Evolutionary conservation across 2,888 invertebrate species (phyloP), one percentile per base, ranked within the genome.

Genomic region (Opisthograptis luteolata): DNA sequence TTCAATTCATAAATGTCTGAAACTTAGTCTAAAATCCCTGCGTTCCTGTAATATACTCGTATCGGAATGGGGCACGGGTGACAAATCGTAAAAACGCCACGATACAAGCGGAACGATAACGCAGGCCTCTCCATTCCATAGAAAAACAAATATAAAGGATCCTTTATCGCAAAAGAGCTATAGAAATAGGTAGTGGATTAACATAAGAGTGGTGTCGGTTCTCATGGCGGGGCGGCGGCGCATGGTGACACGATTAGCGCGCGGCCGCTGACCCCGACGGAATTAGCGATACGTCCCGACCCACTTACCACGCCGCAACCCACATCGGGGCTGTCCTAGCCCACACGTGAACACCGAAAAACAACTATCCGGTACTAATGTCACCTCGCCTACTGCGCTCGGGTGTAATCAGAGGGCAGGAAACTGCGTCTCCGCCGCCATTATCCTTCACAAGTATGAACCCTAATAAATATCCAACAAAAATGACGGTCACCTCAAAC

Each of bases 181-280:
- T 30, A 14, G 14, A 30, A 25, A 10, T 32, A 19, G 32, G 17
- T 10, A 17, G n/a, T 19, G 15, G 13, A 15, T 30, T 30, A 30
- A 2, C 31, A 17, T 31, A 15, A 17, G 17, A 1, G 28, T 14
- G 28, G 14, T 6, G 22, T 22, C 14, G 14, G 14, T 30, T 30
- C 15, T 15, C 10, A 9, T 17, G 17, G 17, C 17, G 32, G 10
- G 15, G 32, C 7, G 17, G 31, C 58, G 64, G 56, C 55, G 62
- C 53, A 61, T 53, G 69, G 73, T 70, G 80, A 79, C 78, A 78
- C 78, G 69, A 73, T 76, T 76, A 71, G 69, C 65, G 62, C 62
- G 63, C 67, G 73, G 74, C 55, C 73, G 74, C 66, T 70, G 83
- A 86, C 84, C 84, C 84, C 83, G 79, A 73, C 84, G 73, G 81